Base-by-base conservation (phyloP, 2,888 invertebrate genomes). In the Macropis europaea region DNA sequence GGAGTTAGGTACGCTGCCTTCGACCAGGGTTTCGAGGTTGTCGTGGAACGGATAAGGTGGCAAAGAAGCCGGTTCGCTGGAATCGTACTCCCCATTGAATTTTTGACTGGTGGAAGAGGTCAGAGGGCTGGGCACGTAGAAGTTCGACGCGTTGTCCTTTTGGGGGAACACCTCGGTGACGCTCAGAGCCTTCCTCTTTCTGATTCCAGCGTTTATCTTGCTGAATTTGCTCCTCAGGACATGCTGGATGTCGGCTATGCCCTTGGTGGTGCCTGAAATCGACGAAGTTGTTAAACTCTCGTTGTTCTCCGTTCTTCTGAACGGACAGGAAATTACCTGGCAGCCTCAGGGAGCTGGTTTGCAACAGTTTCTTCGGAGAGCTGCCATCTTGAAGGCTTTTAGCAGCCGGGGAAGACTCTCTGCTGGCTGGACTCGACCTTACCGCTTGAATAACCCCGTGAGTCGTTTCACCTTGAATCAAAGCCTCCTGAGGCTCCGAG, bases 111-210 rank as follows among this genome's bases (percentile, higher is more conserved):
- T 78, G 53, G 88, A 87, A 0, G 85, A 86, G 17, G 89, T 86
- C 72, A 79, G 84, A 73, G 93, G 93, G 86, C 94, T 93, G 62
- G 95, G 95, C 28, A 95, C 95, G 87, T 95, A 95, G 86, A 95
- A 95, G 59, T 82, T 89, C n/a, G 89, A 85, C 9, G 83, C 80
- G 68, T 82, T 86, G 59, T 87, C 89, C 73, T 84, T 89, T 9
- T 81, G 80, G 17, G 87, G 74, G 76, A 94, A 91, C 11, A 94
- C 93, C 82, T 95, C 94, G 79, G 94, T 94, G 9, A 94, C 94
- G 52, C 94, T 94, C 24, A 94, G 85, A 1, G 94, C 94, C 77
- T 94, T 91, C 56, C 94, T 90, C 82, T 92, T 92, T 47, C 94
- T 91, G 64, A 95, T 89, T 0, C 95, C 95, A 9, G 94, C 94